Percentiles rank a stretch among this genome's conserved stretches.
These are phyloP conservation scores for Dicranocentrus wangi DNA, from an alignment of 2,888 invertebrate species.

Conservation along the genomic window DNA sequence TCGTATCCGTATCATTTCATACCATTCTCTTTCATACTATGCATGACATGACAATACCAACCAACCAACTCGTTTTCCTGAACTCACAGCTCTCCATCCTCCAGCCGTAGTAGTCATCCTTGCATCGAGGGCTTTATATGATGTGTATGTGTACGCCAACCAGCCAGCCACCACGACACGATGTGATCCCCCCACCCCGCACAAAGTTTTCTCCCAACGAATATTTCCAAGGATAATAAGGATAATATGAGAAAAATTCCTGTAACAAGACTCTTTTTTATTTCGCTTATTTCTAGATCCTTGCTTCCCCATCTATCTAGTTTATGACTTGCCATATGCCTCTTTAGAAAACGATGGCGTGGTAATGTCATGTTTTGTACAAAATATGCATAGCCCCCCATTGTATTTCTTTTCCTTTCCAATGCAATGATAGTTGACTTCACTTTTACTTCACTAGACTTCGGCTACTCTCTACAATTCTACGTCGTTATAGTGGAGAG, in stretches of 20 bases:
- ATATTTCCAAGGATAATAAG: constrained; percentile 13
- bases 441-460: no score
- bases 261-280: constrained; percentile 4
- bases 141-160: no score
- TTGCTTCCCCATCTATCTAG: background rate
- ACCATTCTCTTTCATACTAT: constrained; percentile 15
- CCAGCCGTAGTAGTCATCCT: no score
- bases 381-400: constrained; percentile 38
- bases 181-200: no score
- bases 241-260: constrained; percentile 25
- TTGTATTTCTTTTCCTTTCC: background rate
- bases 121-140: no score
- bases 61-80: background rate
- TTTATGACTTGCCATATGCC: constrained; percentile 33
- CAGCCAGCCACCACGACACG: no score
- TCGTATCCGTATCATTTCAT: constrained; percentile 9
- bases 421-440: no score
- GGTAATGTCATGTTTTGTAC: constrained; percentile 36
- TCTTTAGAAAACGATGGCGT: background rate
- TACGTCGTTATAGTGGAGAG: no score
- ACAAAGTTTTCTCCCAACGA: no score
- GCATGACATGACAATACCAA: constrained; percentile 26
- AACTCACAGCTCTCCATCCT: no score
- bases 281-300: constrained; percentile 1
- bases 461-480: no score